phyloP scores from a whole-genome alignment of 2,797 vertebrate species.

The Chelidonichthys spinosus region DNA sequence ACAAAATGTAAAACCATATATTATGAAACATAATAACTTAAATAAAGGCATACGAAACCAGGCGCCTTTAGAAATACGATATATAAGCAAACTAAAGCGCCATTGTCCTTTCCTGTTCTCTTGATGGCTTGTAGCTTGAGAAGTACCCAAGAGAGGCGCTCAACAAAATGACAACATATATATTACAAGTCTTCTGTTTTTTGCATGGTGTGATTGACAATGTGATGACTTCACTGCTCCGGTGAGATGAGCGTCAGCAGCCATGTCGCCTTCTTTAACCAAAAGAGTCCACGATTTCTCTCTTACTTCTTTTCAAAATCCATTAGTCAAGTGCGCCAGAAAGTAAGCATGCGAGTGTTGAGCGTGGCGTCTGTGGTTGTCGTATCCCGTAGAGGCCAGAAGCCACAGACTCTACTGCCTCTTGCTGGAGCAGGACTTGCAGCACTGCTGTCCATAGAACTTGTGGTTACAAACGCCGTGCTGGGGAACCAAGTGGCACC shows the following conservation, averaged over 20 bases:
- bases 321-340: constrained; percentile 77
- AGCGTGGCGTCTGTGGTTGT: constrained; percentile 5
- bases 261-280: constrained; percentile 27
- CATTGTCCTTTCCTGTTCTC: constrained; percentile 54
- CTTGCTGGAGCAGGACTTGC: constrained; percentile 92
- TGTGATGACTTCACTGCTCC: constrained; percentile 33
- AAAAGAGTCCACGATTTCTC: constrained; percentile 38
- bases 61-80: constrained; percentile 71
- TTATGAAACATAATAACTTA: constrained; percentile 79
- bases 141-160: constrained; percentile 57
- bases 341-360: constrained; percentile 47
- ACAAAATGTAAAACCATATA: constrained; percentile 65
- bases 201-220: constrained; percentile 29
- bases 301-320: constrained; percentile 46
- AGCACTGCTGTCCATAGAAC: constrained; percentile 97
- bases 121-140: constrained; percentile 66
- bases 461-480: constrained; percentile 97
- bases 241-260: constrained; percentile 46
- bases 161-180: constrained; percentile 44
- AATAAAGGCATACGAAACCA: constrained; percentile 66
- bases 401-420: constrained; percentile 73
- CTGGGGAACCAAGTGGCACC: constrained; percentile 96
- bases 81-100: constrained; percentile 55
- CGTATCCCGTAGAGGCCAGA: constrained; percentile 6
- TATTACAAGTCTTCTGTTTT: constrained; percentile 22